phyloP scores from a whole-genome alignment of 1,140 invertebrate species.

The Zophobas morio region DNA sequence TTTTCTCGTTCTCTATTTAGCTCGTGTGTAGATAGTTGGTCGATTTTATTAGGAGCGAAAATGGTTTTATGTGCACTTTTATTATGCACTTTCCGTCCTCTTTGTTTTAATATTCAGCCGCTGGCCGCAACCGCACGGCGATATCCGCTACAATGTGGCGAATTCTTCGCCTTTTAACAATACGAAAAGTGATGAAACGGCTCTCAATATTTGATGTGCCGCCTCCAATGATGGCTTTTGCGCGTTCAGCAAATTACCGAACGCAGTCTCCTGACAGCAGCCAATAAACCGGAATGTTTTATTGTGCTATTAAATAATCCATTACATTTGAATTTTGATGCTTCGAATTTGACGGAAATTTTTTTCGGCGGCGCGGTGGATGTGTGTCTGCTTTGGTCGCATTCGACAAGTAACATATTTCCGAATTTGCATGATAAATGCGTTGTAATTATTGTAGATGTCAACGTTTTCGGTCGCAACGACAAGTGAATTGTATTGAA shows the following conservation, averaged over 20 bases:
- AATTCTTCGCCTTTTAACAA: constrained; percentile 17
- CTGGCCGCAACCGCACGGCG: not conserved
- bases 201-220: constrained; percentile 47
- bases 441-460: constrained; percentile 14
- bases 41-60: constrained; percentile 28
- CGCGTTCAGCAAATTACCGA: constrained; percentile 45
- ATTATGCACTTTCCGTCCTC: constrained; percentile 11
- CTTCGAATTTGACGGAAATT: constrained; percentile 13
- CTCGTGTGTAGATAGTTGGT: constrained; percentile 2
- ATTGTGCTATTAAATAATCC: constrained; percentile 48
- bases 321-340: constrained; percentile 45
- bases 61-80: constrained; percentile 28
- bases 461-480: constrained; percentile 10
- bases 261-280: constrained; percentile 39
- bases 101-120: constrained; percentile 30
- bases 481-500: constrained; percentile 7
- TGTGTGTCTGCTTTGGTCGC: not conserved
- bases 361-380: not conserved
- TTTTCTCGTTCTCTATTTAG: constrained; percentile 16
- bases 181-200: constrained; percentile 39
- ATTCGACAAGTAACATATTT: constrained; percentile 8
- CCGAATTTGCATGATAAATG: constrained; percentile 1
- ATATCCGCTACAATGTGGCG: constrained; percentile 33
- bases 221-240: constrained; percentile 39
- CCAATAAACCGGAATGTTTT: constrained; percentile 47